Conservation (phyloP, 2,113 vertebrate genomes). For the Brevimyrus niger region DNA sequence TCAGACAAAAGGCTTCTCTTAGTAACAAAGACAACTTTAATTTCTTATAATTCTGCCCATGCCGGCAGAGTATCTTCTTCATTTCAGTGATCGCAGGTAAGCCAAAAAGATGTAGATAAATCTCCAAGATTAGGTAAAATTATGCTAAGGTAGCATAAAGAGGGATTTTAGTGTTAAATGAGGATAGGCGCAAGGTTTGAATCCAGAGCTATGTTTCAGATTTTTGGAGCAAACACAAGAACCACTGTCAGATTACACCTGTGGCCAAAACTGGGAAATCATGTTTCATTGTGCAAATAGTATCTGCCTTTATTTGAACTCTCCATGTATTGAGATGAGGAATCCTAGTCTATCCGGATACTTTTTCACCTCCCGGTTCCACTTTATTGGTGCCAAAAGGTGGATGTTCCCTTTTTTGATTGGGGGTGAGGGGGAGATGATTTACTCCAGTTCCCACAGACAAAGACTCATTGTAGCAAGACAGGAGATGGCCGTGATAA, state of each 20-base stretch:
- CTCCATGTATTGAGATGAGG: slow-evolving; percentile 48
- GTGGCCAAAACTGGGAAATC: slow-evolving; percentile 47
- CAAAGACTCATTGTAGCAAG: slow-evolving; percentile 18
- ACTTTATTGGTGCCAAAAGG: background rate
- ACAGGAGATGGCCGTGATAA: slow-evolving; percentile 18
- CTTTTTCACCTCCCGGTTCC: background rate
- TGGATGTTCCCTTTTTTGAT: slow-evolving; percentile 16
- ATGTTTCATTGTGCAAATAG: slow-evolving; percentile 43
- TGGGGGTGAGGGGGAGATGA: background rate
- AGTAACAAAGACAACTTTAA: slow-evolving; percentile 27
- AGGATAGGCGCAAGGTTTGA: slow-evolving; percentile 52
- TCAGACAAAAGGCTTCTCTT: slow-evolving; percentile 17
- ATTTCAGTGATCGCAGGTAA: slow-evolving; percentile 42
- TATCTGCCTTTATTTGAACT: slow-evolving; percentile 52
- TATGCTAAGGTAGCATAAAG: slow-evolving; percentile 55
- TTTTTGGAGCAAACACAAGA: slow-evolving; percentile 43
- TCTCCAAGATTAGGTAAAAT: slow-evolving; percentile 50
- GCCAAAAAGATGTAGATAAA: slow-evolving; percentile 41
- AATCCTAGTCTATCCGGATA: slow-evolving; percentile 14
- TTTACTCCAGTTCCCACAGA: slow-evolving; percentile 29
- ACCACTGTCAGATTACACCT: slow-evolving; percentile 46
- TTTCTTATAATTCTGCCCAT: slow-evolving; percentile 32
- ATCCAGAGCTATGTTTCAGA: slow-evolving; percentile 52
- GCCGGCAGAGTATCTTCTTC: slow-evolving; percentile 39
- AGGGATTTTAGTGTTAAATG: slow-evolving; percentile 54